Evolutionary conservation across 2,888 invertebrate species (phyloP).

Genomic region (Tortrix viridana): DNA sequence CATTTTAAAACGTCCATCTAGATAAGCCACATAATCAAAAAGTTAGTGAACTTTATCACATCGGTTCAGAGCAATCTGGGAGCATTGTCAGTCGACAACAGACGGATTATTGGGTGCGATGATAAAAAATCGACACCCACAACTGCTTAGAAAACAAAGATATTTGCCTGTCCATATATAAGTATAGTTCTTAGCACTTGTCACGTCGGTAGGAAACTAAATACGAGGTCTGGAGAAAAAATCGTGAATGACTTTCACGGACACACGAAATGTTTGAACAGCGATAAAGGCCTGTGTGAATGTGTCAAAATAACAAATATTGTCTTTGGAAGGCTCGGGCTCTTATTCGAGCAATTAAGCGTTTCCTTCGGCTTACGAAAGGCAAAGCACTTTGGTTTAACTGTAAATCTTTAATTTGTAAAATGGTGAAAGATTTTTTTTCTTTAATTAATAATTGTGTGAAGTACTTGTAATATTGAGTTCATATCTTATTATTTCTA

Average conservation of each 20-base stretch:
- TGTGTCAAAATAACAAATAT: constrained; percentile 84
- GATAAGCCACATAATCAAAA: constrained; percentile 27
- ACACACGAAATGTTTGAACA: constrained; percentile 77
- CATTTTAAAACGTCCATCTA: constrained; percentile 25
- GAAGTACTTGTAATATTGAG: no score
- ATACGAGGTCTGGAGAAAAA: constrained; percentile 72
- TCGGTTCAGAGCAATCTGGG: constrained; percentile 9
- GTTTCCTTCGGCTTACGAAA: constrained; percentile 40
- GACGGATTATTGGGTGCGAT: constrained; percentile 59
- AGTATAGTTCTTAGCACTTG: constrained; percentile 79
- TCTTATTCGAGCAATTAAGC: constrained; percentile 65
- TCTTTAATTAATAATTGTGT: no score
- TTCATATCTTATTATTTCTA: no score
- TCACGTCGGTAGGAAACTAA: constrained; percentile 80
- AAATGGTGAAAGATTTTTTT: neutral
- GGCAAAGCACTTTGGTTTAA: constrained; percentile 18
- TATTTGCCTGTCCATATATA: constrained; percentile 73
- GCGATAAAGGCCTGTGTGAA: constrained; percentile 81
- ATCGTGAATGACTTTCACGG: constrained; percentile 78
- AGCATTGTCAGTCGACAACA: constrained; percentile 44
- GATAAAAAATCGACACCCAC: constrained; percentile 59
- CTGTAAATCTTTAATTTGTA: constrained; percentile 21
- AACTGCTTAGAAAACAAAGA: constrained; percentile 64
- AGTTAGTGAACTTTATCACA: constrained; percentile 29
- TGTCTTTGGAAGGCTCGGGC: constrained; percentile 67